phyloP scores from a whole-genome alignment of 2,888 invertebrate genomes.

The Oscheius myriophilus region DNA sequence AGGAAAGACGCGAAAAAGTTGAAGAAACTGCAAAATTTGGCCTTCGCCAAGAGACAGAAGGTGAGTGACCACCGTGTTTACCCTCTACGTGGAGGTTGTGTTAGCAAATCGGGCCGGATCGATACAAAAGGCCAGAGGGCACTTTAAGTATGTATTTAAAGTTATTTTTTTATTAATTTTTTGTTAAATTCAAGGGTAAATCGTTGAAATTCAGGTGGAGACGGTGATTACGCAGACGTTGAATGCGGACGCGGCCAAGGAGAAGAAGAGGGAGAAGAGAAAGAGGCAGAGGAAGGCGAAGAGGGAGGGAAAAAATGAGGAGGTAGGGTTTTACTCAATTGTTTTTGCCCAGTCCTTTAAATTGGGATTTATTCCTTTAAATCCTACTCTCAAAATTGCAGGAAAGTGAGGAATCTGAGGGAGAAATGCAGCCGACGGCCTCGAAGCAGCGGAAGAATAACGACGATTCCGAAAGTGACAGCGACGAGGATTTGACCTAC shows the following conservation, averaged over 20 bases:
- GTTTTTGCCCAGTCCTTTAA: too few species aligned
- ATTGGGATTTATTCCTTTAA: too few species aligned
- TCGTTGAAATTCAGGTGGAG: conserved; percentile 52
- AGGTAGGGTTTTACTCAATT: too few species aligned
- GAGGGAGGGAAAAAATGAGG: background rate
- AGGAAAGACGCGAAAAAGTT: conserved; percentile 51
- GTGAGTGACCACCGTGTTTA: conserved; percentile 11
- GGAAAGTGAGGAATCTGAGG: background rate
- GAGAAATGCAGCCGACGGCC: background rate
- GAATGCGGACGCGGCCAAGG: background rate
- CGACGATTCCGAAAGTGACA: conserved; percentile 35
- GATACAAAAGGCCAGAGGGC: too few species aligned
- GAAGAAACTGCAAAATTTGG: conserved; percentile 50
- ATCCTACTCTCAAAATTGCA: background rate
- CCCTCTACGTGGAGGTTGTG: too few species aligned
- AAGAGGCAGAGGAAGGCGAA: background rate
- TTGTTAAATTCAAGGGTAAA: too few species aligned
- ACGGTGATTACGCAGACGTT: conserved; percentile 43
- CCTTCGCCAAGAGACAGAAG: conserved; percentile 39
- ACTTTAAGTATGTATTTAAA: too few species aligned
- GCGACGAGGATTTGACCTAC: conserved; percentile 47
- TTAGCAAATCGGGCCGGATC: background rate
- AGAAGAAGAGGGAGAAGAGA: too few species aligned
- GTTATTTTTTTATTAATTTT: too few species aligned
- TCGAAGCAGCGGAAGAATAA: conserved; percentile 25